Evolutionary conservation across 2,797 vertebrate genomes (phyloP), one percentile per base, ranked within the genome.

Genomic region (Pseudochromis fuscus): DNA sequence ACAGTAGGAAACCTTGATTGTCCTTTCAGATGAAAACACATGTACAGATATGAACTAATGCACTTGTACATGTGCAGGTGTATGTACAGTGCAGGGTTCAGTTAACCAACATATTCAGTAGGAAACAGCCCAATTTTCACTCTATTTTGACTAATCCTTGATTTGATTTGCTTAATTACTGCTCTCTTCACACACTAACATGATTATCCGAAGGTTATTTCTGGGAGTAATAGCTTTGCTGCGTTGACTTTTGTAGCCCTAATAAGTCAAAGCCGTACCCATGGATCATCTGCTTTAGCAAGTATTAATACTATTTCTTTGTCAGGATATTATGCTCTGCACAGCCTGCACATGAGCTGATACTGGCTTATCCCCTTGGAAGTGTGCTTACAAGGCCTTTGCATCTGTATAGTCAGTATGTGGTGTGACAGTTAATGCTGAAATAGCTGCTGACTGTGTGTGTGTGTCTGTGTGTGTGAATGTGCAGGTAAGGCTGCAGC

Each of bases 401-500:
- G 72, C 40, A 55, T 68, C 48, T 56, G 46, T 70, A 13, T n/a
- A 53, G 53, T 46, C 48, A 62, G 45, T 57, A 45, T 69, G 59
- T 38, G 42, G 58, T 52, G 31, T 78, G 62, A 62, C 42, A 42
- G 31, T 58, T 42, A 49, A 65, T 58, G 45, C 28, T 7, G 8
- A 67, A 78, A 33, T 70, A 69, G 67, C 60, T 67, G 46, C 33
- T 76, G n/a, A 46, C 62, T 1, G 31, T 58, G 50, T 59, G 44
- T 16, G 44, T 52, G 4, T 71, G 15, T 71, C 13, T 79, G 24
- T 80, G 27, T 83, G 60, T 75, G 59, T 58, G 24, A 45, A 25
- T 30, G 2, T 55, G 59, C 84, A 97, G 96, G 96, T 97, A 76
- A 94, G 96, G 81, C 94, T 97, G 93, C 96, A 97, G 92, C 93